phyloP scores from a whole-genome alignment of 2,888 invertebrate genomes.

The Clistopyga incitator region DNA sequence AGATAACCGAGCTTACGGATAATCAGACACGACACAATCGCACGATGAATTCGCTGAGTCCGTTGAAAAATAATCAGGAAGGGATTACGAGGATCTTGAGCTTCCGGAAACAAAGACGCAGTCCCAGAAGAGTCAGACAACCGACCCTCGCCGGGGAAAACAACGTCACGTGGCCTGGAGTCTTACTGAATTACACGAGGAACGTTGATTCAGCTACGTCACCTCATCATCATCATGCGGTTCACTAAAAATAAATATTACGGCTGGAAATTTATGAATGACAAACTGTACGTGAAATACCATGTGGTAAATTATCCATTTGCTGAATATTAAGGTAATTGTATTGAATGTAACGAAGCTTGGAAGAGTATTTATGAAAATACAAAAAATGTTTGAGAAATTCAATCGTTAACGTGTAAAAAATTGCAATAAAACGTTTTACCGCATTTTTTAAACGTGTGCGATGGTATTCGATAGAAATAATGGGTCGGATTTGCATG shows the following conservation, averaged over 20 bases:
- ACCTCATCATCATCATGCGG: slow-evolving; percentile 62
- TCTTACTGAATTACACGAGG: slow-evolving; percentile 73
- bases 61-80: slow-evolving; percentile 6
- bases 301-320: not conserved
- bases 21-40: slow-evolving; percentile 35
- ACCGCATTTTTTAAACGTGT: not conserved
- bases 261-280: not conserved
- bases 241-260: slow-evolving; percentile 59
- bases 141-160: slow-evolving; percentile 70
- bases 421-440: not conserved
- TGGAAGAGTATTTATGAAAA: not conserved
- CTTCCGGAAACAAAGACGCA: slow-evolving; percentile 52
- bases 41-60: slow-evolving; percentile 25
- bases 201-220: slow-evolving; percentile 68
- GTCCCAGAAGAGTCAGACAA: slow-evolving; percentile 57
- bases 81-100: slow-evolving; percentile 52
- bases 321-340: not conserved
- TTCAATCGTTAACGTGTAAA: not conserved
- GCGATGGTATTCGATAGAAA: not conserved
- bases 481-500: not conserved
- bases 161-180: slow-evolving; percentile 72
- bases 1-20: slow-evolving; percentile 42
- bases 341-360: not conserved
- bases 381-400: not conserved
- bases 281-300: not conserved